A percentile compares a stretch with the other conserved stretches of the same genome.
These are phyloP conservation scores for Aphidius colemani DNA, from an alignment of 2,888 invertebrate genomes.

Conservation along the genomic window DNA sequence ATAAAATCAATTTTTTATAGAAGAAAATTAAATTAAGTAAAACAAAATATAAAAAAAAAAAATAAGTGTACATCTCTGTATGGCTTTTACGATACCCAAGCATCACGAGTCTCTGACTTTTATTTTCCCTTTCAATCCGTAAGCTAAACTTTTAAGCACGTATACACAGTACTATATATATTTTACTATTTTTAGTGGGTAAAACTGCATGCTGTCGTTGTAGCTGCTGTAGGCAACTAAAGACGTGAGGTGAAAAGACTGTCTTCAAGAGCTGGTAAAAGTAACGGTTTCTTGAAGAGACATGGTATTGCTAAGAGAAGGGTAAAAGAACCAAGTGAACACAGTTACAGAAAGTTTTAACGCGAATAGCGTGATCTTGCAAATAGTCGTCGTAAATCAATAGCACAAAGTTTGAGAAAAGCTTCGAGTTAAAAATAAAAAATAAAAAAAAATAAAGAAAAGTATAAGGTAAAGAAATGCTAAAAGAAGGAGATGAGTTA, in stretches of 20 bases:
- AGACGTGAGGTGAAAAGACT: slow-evolving; percentile 17
- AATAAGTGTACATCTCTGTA: slow-evolving; percentile 3
- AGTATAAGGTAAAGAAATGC: background rate
- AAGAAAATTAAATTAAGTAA: background rate
- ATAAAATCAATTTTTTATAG: background rate
- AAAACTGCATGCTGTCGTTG: too few species aligned
- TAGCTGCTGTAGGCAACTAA: background rate
- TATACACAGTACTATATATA: slow-evolving; percentile 6
- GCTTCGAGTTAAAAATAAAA: background rate
- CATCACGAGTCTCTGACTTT: slow-evolving; percentile 26
- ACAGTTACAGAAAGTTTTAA: slow-evolving; percentile 52
- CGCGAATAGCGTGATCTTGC: slow-evolving; percentile 55
- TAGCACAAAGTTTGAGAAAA: slow-evolving; percentile 42
- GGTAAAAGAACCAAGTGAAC: slow-evolving; percentile 2
- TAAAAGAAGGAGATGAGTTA: slow-evolving; percentile 1
- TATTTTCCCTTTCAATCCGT: slow-evolving; percentile 27
- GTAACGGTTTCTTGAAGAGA: slow-evolving; percentile 26
- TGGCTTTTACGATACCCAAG: slow-evolving; percentile 8
- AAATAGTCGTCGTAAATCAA: slow-evolving; percentile 57
- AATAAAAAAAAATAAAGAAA: background rate
- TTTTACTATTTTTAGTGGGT: too few species aligned
- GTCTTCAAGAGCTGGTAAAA: slow-evolving; percentile 30
- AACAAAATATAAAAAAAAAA: slow-evolving; percentile 18
- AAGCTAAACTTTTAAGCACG: slow-evolving; percentile 27
- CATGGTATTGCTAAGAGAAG: slow-evolving; percentile 1